These are phyloP conservation scores for Camponotus pennsylvanicus DNA, from an alignment of 1,140 invertebrate species.

Conservation along the genomic window DNA sequence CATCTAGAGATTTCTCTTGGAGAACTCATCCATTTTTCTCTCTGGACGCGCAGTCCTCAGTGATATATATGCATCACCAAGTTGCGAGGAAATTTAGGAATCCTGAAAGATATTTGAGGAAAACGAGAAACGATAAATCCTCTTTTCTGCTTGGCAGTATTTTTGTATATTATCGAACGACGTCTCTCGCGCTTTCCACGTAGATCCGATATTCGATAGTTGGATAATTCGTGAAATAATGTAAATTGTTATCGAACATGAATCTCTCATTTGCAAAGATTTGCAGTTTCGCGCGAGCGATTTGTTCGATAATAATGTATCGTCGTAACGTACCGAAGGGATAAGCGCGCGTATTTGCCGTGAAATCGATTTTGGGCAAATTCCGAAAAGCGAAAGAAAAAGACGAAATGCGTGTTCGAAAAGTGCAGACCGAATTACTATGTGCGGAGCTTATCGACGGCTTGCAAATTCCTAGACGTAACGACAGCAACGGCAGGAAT, in stretches of 20 bases:
- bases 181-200: neutral
- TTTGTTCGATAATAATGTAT: neutral
- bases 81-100: neutral
- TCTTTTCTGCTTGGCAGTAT: slow-evolving; percentile 13
- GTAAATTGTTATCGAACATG: neutral
- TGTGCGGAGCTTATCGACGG: slow-evolving; percentile 39
- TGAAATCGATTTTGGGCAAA: slow-evolving; percentile 35
- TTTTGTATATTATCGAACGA: slow-evolving; percentile 25
- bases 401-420: slow-evolving; percentile 34
- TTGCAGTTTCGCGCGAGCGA: neutral
- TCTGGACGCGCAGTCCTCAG: neutral
- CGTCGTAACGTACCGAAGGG: neutral
- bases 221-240: neutral
- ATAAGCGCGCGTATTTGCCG: slow-evolving; percentile 26
- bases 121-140: slow-evolving; percentile 7
- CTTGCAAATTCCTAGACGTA: slow-evolving; percentile 30
- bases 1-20: slow-evolving; percentile 67
- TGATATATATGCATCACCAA: neutral
- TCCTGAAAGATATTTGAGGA: neutral
- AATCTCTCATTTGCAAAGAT: no score
- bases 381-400: neutral
- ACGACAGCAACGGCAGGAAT: neutral
- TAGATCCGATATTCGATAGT: slow-evolving; percentile 2
- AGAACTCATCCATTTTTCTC: slow-evolving; percentile 56
- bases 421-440: slow-evolving; percentile 46